These are phyloP conservation scores for Phenganax marumi DNA, from an alignment of 92 coral and sea anemone genomes.

Conservation along the genomic window DNA sequence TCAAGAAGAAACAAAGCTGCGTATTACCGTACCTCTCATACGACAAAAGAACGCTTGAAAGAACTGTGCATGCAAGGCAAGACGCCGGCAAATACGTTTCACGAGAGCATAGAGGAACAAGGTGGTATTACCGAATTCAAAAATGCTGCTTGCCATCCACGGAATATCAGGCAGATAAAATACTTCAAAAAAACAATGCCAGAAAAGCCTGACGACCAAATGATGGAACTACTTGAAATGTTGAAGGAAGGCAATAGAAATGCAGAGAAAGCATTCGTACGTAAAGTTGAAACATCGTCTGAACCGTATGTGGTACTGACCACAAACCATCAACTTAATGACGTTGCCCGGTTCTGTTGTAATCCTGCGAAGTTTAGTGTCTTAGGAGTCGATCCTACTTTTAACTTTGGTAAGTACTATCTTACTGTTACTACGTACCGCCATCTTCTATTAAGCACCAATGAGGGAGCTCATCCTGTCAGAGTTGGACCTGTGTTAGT, in stretches of 20 bases:
- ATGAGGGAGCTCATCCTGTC: constrained; percentile 45
- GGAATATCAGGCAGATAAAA: not conserved
- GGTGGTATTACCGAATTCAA: not conserved
- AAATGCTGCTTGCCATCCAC: constrained; percentile 3
- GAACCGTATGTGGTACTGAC: constrained; percentile 60
- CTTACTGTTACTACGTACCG: constrained; percentile 50
- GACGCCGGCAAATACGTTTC: not conserved
- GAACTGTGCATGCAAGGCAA: constrained; percentile 1
- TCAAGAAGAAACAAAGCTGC: constrained; percentile 19
- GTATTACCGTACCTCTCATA: constrained; percentile 50
- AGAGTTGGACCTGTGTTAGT: constrained; percentile 48
- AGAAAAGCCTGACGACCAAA: not conserved
- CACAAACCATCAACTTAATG: constrained; percentile 56
- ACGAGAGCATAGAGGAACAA: constrained; percentile 4
- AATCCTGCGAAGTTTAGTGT: constrained; percentile 54
- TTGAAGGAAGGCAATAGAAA: not conserved
- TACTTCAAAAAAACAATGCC: not conserved
- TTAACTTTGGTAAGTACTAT: constrained; percentile 48
- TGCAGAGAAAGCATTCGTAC: constrained; percentile 22
- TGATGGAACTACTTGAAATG: not conserved
- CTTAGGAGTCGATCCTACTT: too few relatives aligned
- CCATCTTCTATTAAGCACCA: constrained; percentile 49
- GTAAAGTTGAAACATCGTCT: constrained; percentile 43
- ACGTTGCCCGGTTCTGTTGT: constrained; percentile 49
- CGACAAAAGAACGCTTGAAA: constrained; percentile 35